Evolutionary conservation across 2,113 vertebrate genomes (phyloP), one percentile per base, ranked within the genome.

Genomic region (Amia ocellicauda): DNA sequence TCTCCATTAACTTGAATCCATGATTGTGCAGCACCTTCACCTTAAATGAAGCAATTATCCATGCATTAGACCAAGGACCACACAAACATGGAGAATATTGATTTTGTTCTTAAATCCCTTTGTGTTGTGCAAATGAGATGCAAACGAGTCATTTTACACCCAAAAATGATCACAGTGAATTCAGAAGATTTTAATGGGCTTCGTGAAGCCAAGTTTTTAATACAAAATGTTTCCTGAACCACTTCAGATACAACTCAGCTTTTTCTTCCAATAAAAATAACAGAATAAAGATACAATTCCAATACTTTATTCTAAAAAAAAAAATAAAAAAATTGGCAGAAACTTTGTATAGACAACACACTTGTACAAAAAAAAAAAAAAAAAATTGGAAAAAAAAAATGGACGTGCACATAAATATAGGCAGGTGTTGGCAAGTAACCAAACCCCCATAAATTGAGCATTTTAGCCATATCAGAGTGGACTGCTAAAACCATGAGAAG

Each of bases 131-230:
- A 17, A 50, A 17, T 13, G 20, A 16, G 47, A 50, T 13, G 47
- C 47, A 50, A 22, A 22, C 8, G 17, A 50, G 31, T 7, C 31
- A 36, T 36, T 7, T 50, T 50, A 19, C 20, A 50, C 5, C 47
- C 47, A 50, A 7, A 86, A 83, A 83, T n/a, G n/a, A n/a, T 36
- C 31, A 36, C 31, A 36, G 31, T 36, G 11, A 36, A 36, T 36
- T 36, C 31, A 36, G 31, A 10, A 7, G 31, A 10, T 36, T 91
- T 91, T 91, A 91, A 91, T 91, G 87, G 80, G 89, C 89, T 91
- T 90, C 89, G 87, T 91, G 67, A 91, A 90, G 88, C 89, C 89
- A 90, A 83, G 85, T 79, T 17, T 50, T 50, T 36, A 7, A 36
- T 7, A 7, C 8, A 7, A 50, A 50, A 50, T 7, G 47, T 50